Evolutionary conservation across 2,888 invertebrate genomes (phyloP).

Genomic region (Margaritifera margaritifera): DNA sequence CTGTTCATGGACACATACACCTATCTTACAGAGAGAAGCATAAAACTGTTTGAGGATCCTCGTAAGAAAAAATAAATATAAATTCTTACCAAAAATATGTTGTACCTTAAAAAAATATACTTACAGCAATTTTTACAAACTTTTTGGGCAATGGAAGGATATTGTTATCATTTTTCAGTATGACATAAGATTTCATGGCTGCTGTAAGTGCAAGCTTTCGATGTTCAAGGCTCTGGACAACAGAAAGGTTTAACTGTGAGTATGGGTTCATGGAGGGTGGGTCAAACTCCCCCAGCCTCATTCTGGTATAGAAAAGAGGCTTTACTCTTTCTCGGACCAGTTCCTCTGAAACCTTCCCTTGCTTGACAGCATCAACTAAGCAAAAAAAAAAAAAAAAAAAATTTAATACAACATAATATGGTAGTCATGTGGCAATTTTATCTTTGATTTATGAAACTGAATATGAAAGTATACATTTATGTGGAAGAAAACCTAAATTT

Average conservation of each 20-base stretch:
- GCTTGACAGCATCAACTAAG: constrained; percentile 24
- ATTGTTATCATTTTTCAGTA: constrained; percentile 52
- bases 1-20: no score
- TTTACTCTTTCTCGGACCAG: constrained; percentile 30
- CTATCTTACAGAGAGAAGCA: no score
- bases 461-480: no score
- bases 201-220: constrained; percentile 45
- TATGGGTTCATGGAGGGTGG: constrained; percentile 42
- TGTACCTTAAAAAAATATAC: not conserved
- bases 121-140: constrained; percentile 29
- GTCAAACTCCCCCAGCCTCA: constrained; percentile 57
- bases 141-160: constrained; percentile 33
- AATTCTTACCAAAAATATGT: no score
- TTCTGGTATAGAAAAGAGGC: constrained; percentile 53
- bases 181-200: constrained; percentile 56
- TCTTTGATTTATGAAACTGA: no score
- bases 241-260: constrained; percentile 21
- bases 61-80: no score
- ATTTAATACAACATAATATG: no score
- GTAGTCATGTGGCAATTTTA: no score
- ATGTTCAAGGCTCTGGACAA: constrained; percentile 40
- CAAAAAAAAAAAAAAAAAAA: not conserved
- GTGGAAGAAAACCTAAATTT: no score
- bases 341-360: constrained; percentile 19
- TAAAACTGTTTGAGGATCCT: no score